These are phyloP conservation scores for Campylomormyrus numenius DNA, from an alignment of 2,113 vertebrate genomes.

Conservation along the genomic window DNA sequence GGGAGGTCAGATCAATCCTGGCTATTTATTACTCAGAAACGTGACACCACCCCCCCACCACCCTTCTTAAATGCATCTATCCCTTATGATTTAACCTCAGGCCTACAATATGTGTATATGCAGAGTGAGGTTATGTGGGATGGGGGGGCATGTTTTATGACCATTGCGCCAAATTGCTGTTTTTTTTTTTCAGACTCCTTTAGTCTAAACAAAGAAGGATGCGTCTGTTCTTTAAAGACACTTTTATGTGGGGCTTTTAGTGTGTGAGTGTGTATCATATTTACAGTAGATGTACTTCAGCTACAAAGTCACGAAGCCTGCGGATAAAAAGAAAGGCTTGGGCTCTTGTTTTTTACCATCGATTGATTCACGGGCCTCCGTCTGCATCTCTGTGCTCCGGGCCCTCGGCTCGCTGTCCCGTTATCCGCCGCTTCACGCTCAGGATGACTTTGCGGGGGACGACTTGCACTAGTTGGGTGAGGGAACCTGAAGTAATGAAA, in stretches of 20 bases:
- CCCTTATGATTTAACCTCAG: slow-evolving; percentile 77
- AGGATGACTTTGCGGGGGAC: slow-evolving; percentile 56
- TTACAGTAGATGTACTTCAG: slow-evolving; percentile 75
- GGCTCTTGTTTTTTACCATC: slow-evolving; percentile 35
- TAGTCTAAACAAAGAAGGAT: slow-evolving; percentile 76
- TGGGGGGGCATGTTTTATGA: slow-evolving; percentile 57
- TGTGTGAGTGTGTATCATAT: slow-evolving; percentile 72
- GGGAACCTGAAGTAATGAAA: slow-evolving; percentile 47
- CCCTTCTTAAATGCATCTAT: slow-evolving; percentile 82
- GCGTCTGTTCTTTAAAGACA: slow-evolving; percentile 69
- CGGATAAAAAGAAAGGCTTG: slow-evolving; percentile 44
- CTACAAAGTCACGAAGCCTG: slow-evolving; percentile 51
- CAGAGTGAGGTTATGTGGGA: slow-evolving; percentile 38
- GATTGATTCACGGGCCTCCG: not conserved
- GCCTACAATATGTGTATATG: slow-evolving; percentile 40
- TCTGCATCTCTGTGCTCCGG: slow-evolving; percentile 15
- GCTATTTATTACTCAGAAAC: slow-evolving; percentile 98
- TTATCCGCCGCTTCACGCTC: slow-evolving; percentile 44
- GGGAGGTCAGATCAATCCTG: slow-evolving; percentile 93
- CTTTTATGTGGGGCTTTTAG: slow-evolving; percentile 78
- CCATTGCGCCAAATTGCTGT: slow-evolving; percentile 63
- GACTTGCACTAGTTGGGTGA: slow-evolving; percentile 53
- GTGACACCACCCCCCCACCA: slow-evolving; percentile 65
- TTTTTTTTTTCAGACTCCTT: slow-evolving; percentile 53
- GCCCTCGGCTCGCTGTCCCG: slow-evolving; percentile 44